phyloP scores from a whole-genome alignment of 1,140 invertebrate genomes.

The Pygmarrhopalites habei region DNA sequence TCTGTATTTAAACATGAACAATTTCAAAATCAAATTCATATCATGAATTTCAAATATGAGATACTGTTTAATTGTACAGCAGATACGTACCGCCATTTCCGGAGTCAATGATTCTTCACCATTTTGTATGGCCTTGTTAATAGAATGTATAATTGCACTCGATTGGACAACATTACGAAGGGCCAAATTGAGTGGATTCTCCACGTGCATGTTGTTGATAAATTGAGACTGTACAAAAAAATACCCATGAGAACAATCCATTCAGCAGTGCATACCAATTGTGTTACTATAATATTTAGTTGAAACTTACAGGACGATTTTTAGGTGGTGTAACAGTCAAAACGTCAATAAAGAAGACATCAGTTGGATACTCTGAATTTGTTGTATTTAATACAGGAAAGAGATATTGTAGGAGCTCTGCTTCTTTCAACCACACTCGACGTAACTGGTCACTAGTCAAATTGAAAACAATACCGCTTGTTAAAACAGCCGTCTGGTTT shows the following conservation, averaged over 20 bases:
- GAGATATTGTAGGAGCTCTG: slow-evolving; percentile 59
- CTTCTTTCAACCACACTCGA: slow-evolving; percentile 68
- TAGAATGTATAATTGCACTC: slow-evolving; percentile 23
- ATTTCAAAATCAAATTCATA: slow-evolving; percentile 5
- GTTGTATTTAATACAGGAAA: slow-evolving; percentile 60
- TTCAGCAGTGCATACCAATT: background rate
- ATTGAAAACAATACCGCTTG: too few species aligned
- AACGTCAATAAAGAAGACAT: slow-evolving; percentile 80
- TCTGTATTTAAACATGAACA: slow-evolving; percentile 18
- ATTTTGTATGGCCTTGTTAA: slow-evolving; percentile 29
- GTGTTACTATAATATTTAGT: background rate
- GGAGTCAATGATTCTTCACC: slow-evolving; percentile 2
- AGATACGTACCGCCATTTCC: slow-evolving; percentile 17
- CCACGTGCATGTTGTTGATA: slow-evolving; percentile 61
- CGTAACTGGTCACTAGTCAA: slow-evolving; percentile 58
- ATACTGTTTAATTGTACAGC: slow-evolving; percentile 5
- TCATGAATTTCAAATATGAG: background rate
- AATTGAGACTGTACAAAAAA: slow-evolving; percentile 48
- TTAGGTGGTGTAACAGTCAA: slow-evolving; percentile 79
- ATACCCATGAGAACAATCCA: background rate
- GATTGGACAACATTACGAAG: slow-evolving; percentile 41
- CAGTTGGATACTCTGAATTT: slow-evolving; percentile 59
- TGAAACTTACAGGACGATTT: slow-evolving; percentile 63
- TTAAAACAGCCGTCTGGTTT: too few species aligned
- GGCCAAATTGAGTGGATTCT: slow-evolving; percentile 67